Evolutionary conservation across 2,113 vertebrate genomes (phyloP).

Genomic region (Lamprotornis superbus): DNA sequence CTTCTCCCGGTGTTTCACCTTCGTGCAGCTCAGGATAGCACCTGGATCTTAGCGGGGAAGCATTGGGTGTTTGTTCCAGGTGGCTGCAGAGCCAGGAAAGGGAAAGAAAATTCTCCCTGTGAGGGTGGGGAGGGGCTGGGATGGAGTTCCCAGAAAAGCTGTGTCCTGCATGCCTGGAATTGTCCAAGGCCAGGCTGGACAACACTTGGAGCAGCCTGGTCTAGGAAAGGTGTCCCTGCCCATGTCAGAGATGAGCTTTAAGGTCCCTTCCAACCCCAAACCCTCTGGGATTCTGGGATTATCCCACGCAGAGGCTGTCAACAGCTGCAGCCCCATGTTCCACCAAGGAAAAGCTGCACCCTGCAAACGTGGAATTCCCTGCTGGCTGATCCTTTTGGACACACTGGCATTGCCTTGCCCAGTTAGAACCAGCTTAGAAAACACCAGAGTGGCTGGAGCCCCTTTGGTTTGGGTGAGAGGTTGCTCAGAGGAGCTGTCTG

Average conservation of each 20-base stretch:
- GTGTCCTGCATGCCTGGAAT: not conserved
- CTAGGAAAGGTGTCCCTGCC: not conserved
- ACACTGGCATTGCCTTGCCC: not conserved
- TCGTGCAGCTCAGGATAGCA: rapidly evolving
- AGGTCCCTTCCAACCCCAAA: not conserved
- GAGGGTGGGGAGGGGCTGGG: not conserved
- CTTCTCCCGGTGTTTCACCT: not conserved
- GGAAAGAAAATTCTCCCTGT: not conserved
- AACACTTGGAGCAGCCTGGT: not conserved
- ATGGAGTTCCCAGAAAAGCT: not conserved
- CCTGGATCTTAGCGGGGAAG: not conserved
- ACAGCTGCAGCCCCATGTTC: rapidly evolving
- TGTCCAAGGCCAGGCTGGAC: rapidly evolving
- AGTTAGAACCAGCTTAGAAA: not conserved
- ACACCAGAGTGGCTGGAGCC: not conserved
- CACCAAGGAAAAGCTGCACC: not conserved
- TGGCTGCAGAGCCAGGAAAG: not conserved
- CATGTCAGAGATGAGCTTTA: not conserved
- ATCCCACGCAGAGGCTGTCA: rapidly evolving
- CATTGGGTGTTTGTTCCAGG: not conserved
- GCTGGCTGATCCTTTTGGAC: not conserved
- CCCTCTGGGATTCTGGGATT: not conserved
- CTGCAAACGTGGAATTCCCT: rapidly evolving
- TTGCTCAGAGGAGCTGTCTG: not conserved
- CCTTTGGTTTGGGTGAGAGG: not conserved